Conservation (phyloP, 2,113 vertebrate species). For the Oncorhynchus clarkii region DNA sequence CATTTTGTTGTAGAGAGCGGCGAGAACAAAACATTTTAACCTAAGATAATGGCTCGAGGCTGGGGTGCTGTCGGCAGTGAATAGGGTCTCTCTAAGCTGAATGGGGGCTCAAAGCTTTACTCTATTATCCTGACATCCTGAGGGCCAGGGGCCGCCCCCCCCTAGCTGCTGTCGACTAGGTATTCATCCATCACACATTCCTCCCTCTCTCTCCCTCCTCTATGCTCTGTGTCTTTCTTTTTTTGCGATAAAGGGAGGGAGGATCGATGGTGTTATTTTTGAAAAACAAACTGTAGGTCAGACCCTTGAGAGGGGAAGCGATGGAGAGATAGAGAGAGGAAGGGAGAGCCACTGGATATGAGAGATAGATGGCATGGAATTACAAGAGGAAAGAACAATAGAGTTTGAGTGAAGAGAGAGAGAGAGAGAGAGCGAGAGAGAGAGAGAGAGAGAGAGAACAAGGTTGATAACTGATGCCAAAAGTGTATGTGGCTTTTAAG, state of each 20-base stretch:
- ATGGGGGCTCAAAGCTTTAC: constrained; percentile 59
- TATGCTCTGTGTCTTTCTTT: background rate
- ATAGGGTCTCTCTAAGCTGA: constrained; percentile 63
- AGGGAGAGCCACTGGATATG: background rate
- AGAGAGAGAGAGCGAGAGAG: background rate
- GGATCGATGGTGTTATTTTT: background rate
- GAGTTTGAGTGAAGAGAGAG: background rate
- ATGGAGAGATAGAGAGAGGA: background rate
- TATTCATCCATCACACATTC: constrained; percentile 51
- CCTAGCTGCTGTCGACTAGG: constrained; percentile 54
- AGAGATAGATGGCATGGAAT: background rate
- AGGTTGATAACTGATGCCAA: background rate
- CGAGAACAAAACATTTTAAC: constrained; percentile 60
- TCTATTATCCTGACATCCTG: constrained; percentile 64
- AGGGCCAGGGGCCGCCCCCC: constrained; percentile 47
- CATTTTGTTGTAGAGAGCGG: constrained; percentile 16
- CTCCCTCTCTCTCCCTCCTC: constrained; percentile 9
- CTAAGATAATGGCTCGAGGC: constrained; percentile 59
- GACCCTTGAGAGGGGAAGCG: background rate
- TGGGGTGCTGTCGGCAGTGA: constrained; percentile 48
- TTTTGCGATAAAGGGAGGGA: constrained; percentile 5
- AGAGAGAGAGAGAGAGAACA: background rate
- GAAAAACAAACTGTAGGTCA: background rate
- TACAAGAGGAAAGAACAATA: too few species aligned
- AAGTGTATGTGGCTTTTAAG: background rate